A percentile compares a stretch with the other conserved stretches of the same genome.
Conservation (phyloP, 2,888 invertebrate genomes). For the Baronia brevicornis region DNA sequence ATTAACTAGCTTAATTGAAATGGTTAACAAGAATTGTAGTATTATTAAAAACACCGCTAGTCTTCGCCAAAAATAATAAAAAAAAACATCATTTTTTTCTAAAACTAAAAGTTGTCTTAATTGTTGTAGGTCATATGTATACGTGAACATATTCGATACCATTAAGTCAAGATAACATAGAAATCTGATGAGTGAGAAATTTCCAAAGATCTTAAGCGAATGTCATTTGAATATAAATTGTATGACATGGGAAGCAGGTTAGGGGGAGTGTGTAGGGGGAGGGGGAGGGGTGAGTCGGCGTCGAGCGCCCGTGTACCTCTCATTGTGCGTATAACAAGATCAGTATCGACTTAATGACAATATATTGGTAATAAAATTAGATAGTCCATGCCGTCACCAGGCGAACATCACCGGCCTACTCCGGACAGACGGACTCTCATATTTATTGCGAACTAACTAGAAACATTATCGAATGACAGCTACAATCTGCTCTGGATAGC, state of each 20-base stretch:
- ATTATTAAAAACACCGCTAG: no score
- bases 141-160: conserved; percentile 36
- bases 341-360: conserved; percentile 76
- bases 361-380: conserved; percentile 76
- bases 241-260: conserved; percentile 40
- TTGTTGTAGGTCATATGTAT: conserved; percentile 8
- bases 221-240: conserved; percentile 74
- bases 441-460: conserved; percentile 71
- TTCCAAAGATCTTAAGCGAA: conserved; percentile 59
- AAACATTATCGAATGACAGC: conserved; percentile 68
- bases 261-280: no score
- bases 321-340: conserved; percentile 75
- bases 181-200: conserved; percentile 72
- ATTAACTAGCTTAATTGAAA: no score
- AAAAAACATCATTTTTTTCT: no score
- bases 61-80: no score
- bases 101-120: no score
- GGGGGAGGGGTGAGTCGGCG: conserved; percentile 30
- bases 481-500: conserved; percentile 49
- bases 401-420: conserved; percentile 51
- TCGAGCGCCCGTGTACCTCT: conserved; percentile 52
- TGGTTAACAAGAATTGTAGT: no score
- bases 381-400: conserved; percentile 69
- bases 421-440: conserved; percentile 54
- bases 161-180: conserved; percentile 67